Base-by-base conservation (phyloP, 2,113 vertebrate species). In the Arvicanthis niloticus region DNA sequence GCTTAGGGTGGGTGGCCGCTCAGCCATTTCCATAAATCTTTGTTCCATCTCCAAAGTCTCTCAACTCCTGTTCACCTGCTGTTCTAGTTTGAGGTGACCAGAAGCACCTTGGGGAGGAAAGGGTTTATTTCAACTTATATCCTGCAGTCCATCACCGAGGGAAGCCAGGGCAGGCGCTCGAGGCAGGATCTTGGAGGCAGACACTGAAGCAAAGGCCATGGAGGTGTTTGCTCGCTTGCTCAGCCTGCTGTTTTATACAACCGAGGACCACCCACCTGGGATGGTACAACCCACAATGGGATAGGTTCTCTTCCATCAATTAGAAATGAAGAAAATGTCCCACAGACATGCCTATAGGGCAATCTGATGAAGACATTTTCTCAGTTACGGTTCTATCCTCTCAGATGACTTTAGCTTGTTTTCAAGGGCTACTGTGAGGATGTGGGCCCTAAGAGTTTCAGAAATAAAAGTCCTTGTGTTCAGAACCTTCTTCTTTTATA, bases 391-490 rank as follows among this genome's bases (percentile, higher is more conserved):
- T 29, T 42, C 56, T 42, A 3, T 29, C 58, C 56, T 42, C 24
- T n/a, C 22, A 42, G 56, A 29, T 42, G 22, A 29, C 56, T 42
- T n/a, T 29, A 85, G 40, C 81, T 42, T 84, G 24, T 3, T 22
- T 70, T 84, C 76, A 56, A 78, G 21, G 53, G 13, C 56, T 85
- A 29, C 51, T 10, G 0, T 58, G 86, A 78, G 37, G 80, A 40
- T 58, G 1, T 85, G 17, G 26, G 68, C 72, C 90, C 70, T 48
- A 80, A 51, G 92, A 95, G 53, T 67, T 67, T 76, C 89, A 89
- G 56, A 94, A 96, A 86, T 75, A 67, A 37, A 78, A 88, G n/a
- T 73, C 72, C 40, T 75, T 29, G 26, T 81, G 53, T 37, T 95
- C 72, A 26, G 45, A 85, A 67, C n/a, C 77, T 31, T 77, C 31